Percentiles rank a stretch among this genome's conserved stretches.
These are phyloP conservation scores for Anastrepha ludens DNA, from an alignment of 1,140 invertebrate genomes.

Conservation along the genomic window DNA sequence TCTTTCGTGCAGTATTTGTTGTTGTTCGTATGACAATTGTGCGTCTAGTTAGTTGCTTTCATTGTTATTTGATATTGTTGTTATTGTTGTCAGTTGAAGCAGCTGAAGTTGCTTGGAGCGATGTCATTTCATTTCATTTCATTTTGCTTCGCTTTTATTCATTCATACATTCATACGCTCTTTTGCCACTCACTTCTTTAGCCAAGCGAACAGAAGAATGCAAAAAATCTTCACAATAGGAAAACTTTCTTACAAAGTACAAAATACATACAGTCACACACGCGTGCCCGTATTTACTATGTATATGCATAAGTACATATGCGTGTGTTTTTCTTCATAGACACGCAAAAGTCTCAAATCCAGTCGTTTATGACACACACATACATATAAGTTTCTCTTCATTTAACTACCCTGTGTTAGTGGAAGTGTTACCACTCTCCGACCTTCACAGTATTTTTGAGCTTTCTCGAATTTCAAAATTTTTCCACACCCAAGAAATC, in stretches of 20 bases:
- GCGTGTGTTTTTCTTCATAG: too few species aligned
- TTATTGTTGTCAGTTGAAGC: background rate
- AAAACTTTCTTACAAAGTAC: background rate
- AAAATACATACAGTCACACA: too few species aligned
- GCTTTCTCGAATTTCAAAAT: too few species aligned
- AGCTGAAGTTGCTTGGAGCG: background rate
- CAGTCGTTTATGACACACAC: too few species aligned
- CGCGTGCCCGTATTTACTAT: too few species aligned
- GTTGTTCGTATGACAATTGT: background rate
- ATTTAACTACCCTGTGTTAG: too few species aligned
- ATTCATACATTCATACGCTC: background rate
- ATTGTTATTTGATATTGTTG: background rate
- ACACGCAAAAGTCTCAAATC: too few species aligned
- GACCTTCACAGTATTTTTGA: too few species aligned
- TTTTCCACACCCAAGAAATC: too few species aligned
- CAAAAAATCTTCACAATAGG: background rate
- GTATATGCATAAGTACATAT: too few species aligned
- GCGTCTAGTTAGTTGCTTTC: conserved; percentile 2
- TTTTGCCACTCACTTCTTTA: background rate
- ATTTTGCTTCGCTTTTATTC: background rate
- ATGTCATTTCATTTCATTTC: background rate
- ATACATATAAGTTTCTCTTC: too few species aligned
- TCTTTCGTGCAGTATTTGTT: background rate
- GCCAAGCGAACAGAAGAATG: background rate
- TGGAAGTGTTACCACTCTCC: too few species aligned